Conservation (phyloP, 2,797 vertebrate species). For the Craterocephalus amniculus region DNA sequence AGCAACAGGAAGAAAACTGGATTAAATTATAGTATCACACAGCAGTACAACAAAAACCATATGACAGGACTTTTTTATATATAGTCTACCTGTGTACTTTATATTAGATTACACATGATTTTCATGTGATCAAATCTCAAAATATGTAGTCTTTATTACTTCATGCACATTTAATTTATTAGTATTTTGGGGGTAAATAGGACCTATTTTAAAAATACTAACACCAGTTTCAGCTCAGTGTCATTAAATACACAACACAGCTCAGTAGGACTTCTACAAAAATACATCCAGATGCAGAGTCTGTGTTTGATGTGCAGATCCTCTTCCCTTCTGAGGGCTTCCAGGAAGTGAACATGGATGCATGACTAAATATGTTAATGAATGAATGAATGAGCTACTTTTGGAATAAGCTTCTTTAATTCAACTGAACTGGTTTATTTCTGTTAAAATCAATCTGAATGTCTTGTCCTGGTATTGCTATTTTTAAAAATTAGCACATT, state of each 20-base stretch:
- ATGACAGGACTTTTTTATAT: too few relatives aligned
- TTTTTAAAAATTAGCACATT: too few relatives aligned
- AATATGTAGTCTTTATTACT: neutral
- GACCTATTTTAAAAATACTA: neutral
- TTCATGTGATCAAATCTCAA: neutral
- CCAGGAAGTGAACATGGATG: neutral
- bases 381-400: neutral
- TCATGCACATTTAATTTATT: neutral
- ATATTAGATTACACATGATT: neutral
- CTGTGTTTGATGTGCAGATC: slow-evolving; percentile 7
- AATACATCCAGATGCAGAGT: neutral
- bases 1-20: neutral
- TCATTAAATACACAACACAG: neutral
- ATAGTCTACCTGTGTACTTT: neutral
- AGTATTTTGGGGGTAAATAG: neutral
- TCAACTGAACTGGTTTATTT: neutral
- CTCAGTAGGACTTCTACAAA: neutral
- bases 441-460: neutral
- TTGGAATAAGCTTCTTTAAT: neutral
- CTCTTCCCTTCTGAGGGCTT: neutral
- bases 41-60: neutral
- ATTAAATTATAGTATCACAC: neutral
- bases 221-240: neutral
- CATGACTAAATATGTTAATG: neutral
- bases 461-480: neutral